Evolutionary conservation across 2,113 vertebrate species (phyloP), one percentile per base, ranked within the genome.

Genomic region (Puma concolor): DNA sequence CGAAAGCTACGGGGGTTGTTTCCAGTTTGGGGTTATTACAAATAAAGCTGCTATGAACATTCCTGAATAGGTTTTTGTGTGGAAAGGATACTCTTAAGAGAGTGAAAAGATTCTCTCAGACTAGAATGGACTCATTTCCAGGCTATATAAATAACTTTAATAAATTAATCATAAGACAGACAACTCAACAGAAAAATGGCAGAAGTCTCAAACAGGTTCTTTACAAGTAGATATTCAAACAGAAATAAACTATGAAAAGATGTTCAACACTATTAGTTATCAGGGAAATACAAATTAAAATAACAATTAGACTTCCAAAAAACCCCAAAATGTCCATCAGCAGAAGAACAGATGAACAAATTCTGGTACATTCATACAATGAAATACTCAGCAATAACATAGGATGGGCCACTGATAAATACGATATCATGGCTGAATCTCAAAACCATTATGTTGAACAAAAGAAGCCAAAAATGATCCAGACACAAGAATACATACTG

Each of bases 231-330:
- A 83, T 92, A 92, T 41, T 89, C 79, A 90, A 93, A 82, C 33
- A 57, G 14, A 76, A 79, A 66, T 92, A 92, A 93, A 86, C 92
- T 66, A 82, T 44, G 29, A 84, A 80, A 94, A 82, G 80, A 85
- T 74, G 41, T 81, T 92, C 31, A 72, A 29, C n/a, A 38, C 29
- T 90, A 91, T 87, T 88, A 88, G 41, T 41, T 74, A 69, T 79
- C 31, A 80, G 50, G 15, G 38, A 93, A 95, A 69, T 88, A 91
- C 16, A 95, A 87, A 88, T 72, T 72, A 92, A 95, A 94, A 88
- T 76, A 38, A 95, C 10, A 74, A 25, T 80, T 66, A 91, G 57
- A 86, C 52, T 91, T 95, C 27, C 5, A 33, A 44, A 60, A 87
- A 82, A 57, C 0, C 5, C 16, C 33, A 17, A 94, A 83, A 82